Evolutionary conservation across 2,113 vertebrate species (phyloP), one percentile per base, ranked within the genome.

Genomic region (Gasterosteus aculeatus): DNA sequence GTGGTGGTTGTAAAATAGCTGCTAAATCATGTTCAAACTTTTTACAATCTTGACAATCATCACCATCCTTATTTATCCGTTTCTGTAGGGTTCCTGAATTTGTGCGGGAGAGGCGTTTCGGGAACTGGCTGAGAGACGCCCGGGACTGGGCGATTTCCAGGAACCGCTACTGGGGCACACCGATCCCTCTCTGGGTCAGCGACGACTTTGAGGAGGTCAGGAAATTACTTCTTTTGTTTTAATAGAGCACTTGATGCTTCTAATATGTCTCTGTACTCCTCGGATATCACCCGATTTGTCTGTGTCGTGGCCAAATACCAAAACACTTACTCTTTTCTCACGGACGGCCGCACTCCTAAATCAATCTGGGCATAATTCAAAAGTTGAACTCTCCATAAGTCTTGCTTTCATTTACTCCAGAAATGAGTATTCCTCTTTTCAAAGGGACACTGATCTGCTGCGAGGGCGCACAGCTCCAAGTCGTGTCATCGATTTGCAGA

Each of bases 111-210:
- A 99, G 97, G 84, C 95, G 98, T 49, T 99, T 99, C 76, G 98
- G 97, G 53, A 99, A 99, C 92, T 99, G 98, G 98, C 93, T 99
- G 44, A 96, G 94, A 90, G 98, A 99, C 0, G 98, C 98, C 0
- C 94, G 94, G 0, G 97, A 99, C 79, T 99, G 98, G 98, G 97
- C 98, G 5, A 88, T 99, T 86, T 99, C 98, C 8, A 95, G 98
- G 75, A 99, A 98, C 92, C 95, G 98, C 18, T 99, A 98, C 92
- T 99, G 98, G 97, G 98, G 98, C 5, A 99, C 98, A 0, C 98
- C 98, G 0, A 98, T 99, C 81, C 98, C 98, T 0, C 85, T 99
- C 72, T 99, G 98, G 98, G 96, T 97, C 95, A 99, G 97, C 4
- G 94, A 95, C 0, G 98, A 99, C 90, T 95, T 94, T 46, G 95